Conservation (phyloP, 2,888 invertebrate genomes). For the Molorchus minor region DNA sequence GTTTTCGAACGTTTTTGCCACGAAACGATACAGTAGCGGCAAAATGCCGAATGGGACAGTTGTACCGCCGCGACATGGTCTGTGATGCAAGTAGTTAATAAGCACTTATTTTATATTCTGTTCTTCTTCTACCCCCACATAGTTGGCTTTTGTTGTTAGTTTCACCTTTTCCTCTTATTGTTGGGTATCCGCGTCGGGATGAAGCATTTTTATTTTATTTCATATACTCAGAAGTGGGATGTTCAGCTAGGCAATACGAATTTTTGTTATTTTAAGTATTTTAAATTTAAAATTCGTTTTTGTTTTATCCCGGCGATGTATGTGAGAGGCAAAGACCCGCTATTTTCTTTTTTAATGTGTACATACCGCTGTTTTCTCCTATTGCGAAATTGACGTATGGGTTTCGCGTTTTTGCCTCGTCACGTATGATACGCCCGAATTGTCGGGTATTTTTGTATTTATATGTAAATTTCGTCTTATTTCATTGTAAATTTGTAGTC, state of each 20-base stretch:
- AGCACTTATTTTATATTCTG: slow-evolving; percentile 48
- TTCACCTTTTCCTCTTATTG: slow-evolving; percentile 25
- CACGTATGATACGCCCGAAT: slow-evolving; percentile 24
- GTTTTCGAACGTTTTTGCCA: slow-evolving; percentile 43
- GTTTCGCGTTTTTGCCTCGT: slow-evolving; percentile 10
- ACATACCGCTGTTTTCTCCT: slow-evolving; percentile 1
- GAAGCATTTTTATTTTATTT: no score
- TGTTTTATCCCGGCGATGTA: no score
- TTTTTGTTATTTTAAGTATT: no score
- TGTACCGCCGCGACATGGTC: slow-evolving; percentile 53
- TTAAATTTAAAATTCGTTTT: no score
- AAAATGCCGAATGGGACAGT: slow-evolving; percentile 50
- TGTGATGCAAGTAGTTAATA: slow-evolving; percentile 57
- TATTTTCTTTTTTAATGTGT: slow-evolving; percentile 17
- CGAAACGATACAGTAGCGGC: slow-evolving; percentile 39
- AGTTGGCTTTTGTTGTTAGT: slow-evolving; percentile 54
- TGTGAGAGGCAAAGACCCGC: background rate
- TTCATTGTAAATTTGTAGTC: slow-evolving; percentile 59
- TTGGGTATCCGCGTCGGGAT: slow-evolving; percentile 5
- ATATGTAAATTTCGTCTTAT: slow-evolving; percentile 51
- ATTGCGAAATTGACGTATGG: background rate
- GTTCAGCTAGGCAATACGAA: no score
- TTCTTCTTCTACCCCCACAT: slow-evolving; percentile 39
- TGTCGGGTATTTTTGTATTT: slow-evolving; percentile 52
- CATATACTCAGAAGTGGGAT: no score